phyloP scores from a whole-genome alignment of 2,113 vertebrate genomes.

The Burhinus oedicnemus region DNA sequence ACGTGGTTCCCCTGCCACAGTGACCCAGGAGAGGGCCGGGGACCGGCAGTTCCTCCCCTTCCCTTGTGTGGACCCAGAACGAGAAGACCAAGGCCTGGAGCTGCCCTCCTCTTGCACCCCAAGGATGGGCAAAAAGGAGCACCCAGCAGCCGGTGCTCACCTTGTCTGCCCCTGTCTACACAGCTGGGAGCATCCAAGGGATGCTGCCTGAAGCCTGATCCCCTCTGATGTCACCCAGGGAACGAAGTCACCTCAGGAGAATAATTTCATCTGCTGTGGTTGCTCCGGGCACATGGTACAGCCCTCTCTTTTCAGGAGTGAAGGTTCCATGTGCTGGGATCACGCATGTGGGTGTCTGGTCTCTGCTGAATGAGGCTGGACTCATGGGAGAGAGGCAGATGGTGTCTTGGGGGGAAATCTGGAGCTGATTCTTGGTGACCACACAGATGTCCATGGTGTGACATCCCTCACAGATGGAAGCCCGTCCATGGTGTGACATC shows the following conservation, averaged over 20 bases:
- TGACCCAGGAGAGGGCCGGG: not conserved
- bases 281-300: not conserved
- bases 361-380: not conserved
- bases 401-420: not conserved
- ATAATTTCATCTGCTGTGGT: not conserved
- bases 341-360: not conserved
- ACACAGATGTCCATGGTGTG: rapidly evolving
- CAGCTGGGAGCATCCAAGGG: not conserved
- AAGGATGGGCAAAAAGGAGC: not conserved
- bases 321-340: not conserved
- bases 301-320: not conserved
- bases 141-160: rapidly evolving
- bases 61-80: not conserved
- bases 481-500: not conserved
- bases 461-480: not conserved
- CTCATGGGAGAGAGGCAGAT: rapidly evolving
- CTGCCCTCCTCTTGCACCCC: rapidly evolving
- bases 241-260: not conserved
- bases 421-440: not conserved
- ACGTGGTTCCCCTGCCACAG: rapidly evolving
- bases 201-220: not conserved
- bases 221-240: not conserved
- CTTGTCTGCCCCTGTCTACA: not conserved
- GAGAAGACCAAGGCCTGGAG: not conserved
- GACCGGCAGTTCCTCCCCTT: not conserved